Base-by-base conservation (phyloP, 1,140 invertebrate species). In the Bathynomus jamesi region DNA sequence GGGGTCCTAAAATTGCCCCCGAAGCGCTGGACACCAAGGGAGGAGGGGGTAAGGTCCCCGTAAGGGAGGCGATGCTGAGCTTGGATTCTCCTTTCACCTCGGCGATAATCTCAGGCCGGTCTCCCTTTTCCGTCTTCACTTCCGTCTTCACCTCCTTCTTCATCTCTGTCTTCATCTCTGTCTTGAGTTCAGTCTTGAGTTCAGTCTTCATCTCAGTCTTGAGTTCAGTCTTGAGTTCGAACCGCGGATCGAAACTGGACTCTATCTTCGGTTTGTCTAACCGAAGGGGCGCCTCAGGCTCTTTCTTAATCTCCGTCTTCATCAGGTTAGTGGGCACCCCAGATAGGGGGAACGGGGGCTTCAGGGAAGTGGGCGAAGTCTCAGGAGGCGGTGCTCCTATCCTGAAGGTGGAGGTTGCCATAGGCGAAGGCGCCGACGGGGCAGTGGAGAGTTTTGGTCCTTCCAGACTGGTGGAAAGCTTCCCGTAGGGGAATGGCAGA, bases 61-160 rank as follows among this genome's bases (percentile, higher is more conserved):
- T 28, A 11, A 31, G 31, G 53, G 70, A 65, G 61, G 70, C 69
- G 11, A 69, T 27, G 17, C 71, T 67, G 28, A 69, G 70, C 7
- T 72, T 67, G 25, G 63, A 61, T 71, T 77, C 76, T 17, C 70
- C 65, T 70, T 77, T 77, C 24, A 77, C 61, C 46, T 77, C 76
- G n/a, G 76, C 76, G 11, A 77, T 77, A 21, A 77, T 77, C 32
- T 77, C 76, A 28, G 76, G 76, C 13, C 71, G 68, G 32, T 77
- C 76, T 13, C 72, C 60, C 30, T 60, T 69, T 61, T 69, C 67
- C 17, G 32, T 30, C 28, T 69, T 69, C 1, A 61, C 24, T 31
- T 69, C 67, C 25, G 29, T 32, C 32, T 53, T 53, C 21, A 53
- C 29, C 3, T 53, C 67, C 4, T 61, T 30, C 13, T 61, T 69